Conservation (phyloP, 2,113 vertebrate species). For the Lichenostomus cassidix region DNA sequence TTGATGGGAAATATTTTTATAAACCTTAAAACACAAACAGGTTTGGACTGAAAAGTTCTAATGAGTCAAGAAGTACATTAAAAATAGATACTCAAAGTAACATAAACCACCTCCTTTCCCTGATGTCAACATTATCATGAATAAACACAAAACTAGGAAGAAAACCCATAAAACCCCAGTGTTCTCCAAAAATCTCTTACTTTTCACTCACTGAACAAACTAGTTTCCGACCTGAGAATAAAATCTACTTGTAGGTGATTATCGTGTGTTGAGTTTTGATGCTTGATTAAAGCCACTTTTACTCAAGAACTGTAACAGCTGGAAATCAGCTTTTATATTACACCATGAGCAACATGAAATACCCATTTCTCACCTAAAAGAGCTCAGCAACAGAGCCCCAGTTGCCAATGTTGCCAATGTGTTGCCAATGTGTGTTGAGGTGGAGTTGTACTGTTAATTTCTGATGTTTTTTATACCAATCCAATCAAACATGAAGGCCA, state of each 20-base stretch:
- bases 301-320: not conserved
- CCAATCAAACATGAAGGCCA: not conserved
- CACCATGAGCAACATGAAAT: not conserved
- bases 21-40: slow-evolving; percentile 1
- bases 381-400: not conserved
- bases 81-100: not conserved
- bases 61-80: not conserved
- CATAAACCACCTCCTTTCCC: not conserved
- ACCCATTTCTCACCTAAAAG: not conserved
- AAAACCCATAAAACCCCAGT: not conserved
- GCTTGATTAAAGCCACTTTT: slow-evolving; percentile 9
- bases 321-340: not conserved
- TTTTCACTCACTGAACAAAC: not conserved
- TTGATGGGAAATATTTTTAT: slow-evolving; percentile 31
- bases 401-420: too few relatives aligned
- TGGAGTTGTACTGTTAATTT: not conserved
- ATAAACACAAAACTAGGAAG: not conserved
- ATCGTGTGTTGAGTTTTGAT: not conserved
- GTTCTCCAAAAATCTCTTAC: not conserved
- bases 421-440: not conserved
- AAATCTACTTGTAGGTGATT: not conserved
- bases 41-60: not conserved
- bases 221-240: not conserved
- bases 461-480: not conserved
- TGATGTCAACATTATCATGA: not conserved